phyloP scores from a whole-genome alignment of 2,888 invertebrate species.

The Hymenopus coronatus region DNA sequence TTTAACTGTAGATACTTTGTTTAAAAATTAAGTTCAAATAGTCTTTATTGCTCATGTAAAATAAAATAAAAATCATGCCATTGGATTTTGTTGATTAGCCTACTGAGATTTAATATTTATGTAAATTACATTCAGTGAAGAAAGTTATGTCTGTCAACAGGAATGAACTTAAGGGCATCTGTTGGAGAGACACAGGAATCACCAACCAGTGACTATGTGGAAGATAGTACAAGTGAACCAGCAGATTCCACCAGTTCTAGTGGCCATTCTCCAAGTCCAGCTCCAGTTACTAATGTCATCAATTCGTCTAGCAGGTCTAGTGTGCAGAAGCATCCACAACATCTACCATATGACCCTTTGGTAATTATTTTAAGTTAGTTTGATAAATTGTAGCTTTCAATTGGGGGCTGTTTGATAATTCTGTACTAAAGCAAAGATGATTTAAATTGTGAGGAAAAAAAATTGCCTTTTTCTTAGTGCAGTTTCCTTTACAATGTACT shows the following conservation, averaged over 20 bases:
- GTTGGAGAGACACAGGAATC: conserved; percentile 46
- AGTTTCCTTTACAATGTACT: no score
- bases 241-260: conserved; percentile 49
- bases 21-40: no score
- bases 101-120: no score
- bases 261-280: conserved; percentile 48
- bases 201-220: conserved; percentile 56
- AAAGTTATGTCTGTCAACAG: conserved; percentile 39
- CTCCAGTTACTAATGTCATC: conserved; percentile 39
- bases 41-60: no score
- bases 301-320: conserved; percentile 33
- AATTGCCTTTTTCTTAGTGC: no score
- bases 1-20: no score
- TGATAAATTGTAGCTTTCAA: neutral
- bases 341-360: conserved; percentile 74
- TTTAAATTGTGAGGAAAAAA: no score
- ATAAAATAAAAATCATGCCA: no score
- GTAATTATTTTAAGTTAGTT: conserved; percentile 31
- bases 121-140: conserved; percentile 12
- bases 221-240: conserved; percentile 50
- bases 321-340: conserved; percentile 64
- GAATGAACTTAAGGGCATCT: conserved; percentile 46
- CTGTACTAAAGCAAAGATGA: no score
- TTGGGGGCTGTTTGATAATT: neutral
- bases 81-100: no score